Conservation (phyloP, 2,888 invertebrate species). For the Gastracanthus pulcherrimus region DNA sequence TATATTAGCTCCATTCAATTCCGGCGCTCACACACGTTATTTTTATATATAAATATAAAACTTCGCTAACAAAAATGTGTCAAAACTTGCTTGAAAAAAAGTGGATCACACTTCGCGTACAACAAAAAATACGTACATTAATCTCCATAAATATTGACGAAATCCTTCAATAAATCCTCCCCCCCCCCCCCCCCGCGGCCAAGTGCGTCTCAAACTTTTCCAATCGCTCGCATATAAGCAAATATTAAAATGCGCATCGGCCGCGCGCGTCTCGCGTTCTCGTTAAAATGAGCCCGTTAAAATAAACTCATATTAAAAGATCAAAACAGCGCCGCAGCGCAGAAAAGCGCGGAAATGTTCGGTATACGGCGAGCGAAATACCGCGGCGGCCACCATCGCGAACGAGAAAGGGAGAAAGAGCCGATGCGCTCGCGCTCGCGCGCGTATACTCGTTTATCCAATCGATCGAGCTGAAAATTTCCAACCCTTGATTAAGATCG, state of each 20-base stretch:
- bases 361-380: slow-evolving; percentile 5
- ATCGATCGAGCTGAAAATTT: slow-evolving; percentile 72
- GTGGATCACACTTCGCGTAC: too few relatives aligned
- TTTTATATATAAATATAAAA: too few relatives aligned
- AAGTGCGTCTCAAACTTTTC: slow-evolving; percentile 19
- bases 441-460: slow-evolving; percentile 67
- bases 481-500: slow-evolving; percentile 74
- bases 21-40: too few relatives aligned
- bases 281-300: slow-evolving; percentile 47
- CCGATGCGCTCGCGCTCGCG: slow-evolving; percentile 5
- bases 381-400: neutral
- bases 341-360: slow-evolving; percentile 21
- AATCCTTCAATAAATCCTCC: slow-evolving; percentile 24
- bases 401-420: neutral
- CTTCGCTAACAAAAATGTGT: too few relatives aligned
- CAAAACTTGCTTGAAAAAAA: too few relatives aligned
- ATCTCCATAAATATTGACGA: slow-evolving; percentile 12
- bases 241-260: slow-evolving; percentile 48
- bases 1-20: too few relatives aligned
- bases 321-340: slow-evolving; percentile 40
- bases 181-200: too few relatives aligned
- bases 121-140: neutral
- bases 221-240: slow-evolving; percentile 20
- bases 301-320: slow-evolving; percentile 58
- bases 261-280: neutral